Evolutionary conservation across 2,113 vertebrate species (phyloP), one percentile per base, ranked within the genome.

Genomic region (Piaya cayana): DNA sequence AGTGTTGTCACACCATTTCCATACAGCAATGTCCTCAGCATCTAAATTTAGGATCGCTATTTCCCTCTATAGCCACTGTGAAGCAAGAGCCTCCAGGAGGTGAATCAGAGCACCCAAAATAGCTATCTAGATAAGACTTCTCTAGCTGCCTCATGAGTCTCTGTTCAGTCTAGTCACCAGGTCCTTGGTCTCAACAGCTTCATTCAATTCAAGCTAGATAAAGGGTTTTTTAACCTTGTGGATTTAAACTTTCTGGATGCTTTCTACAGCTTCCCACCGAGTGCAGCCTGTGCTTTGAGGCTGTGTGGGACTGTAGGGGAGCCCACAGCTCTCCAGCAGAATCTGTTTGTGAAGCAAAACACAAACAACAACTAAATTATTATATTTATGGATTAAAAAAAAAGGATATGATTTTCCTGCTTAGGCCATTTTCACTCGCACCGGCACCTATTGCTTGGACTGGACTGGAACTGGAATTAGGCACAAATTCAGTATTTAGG

Each of bases 61-160:
- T 88, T 86, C 59, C 17, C 23, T 86, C n/a, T 56, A 23, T 37
- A 90, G 80, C 23, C 30, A 20, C 1, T 1, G 30, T 88, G 91
- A 94, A 78, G 72, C 83, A 94, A 86, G 90, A 96, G 39, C 39
- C 27, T 74, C 11, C 65, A 58, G 63, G 53, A 58, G 72, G 26
- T 78, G 91, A 96, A 85, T 93, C 95, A 95, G 32, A 90, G 52
- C 56, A 56, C 72, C 76, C 60, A 47, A 75, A 95, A 95, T 91
- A 93, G 43, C 91, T 78, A 68, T n/a, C 60, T 52, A 20, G 22
- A 52, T 75, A 81, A 81, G 74, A 34, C 34, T 37, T 6, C 21
- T 6, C 47, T 37, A 43, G 12, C 76, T 56, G 47, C 47, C 56
- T 37, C 25, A 34, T 18, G 50, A 88, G 71, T 0, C 45, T 49